Conservation (phyloP, 23 tunicate genomes). For the Halocynthia aurantium region DNA sequence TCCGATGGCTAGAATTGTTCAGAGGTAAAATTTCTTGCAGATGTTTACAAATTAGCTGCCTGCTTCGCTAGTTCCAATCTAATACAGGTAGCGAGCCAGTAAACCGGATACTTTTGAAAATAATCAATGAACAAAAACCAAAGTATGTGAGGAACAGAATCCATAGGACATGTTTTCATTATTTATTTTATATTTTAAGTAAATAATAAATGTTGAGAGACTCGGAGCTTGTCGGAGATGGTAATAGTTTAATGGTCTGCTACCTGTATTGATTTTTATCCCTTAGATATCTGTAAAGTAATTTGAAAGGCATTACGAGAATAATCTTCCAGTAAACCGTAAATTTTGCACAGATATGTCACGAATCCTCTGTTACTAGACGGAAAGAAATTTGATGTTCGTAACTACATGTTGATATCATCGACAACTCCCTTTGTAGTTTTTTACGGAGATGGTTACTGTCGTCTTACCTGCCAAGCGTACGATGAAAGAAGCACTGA, state of each 20-base stretch:
- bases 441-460: constrained; percentile 91
- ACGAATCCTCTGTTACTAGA: constrained; percentile 76
- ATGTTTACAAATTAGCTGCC: background rate
- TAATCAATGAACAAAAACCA: too few relatives aligned
- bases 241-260: too few relatives aligned
- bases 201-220: too few relatives aligned
- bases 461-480: constrained; percentile 80
- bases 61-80: background rate
- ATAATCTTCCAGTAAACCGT: too few relatives aligned
- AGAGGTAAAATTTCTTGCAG: constrained; percentile 29
- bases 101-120: too few relatives aligned
- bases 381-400: constrained; percentile 81
- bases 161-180: too few relatives aligned
- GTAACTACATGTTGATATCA: constrained; percentile 76
- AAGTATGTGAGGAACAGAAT: too few relatives aligned
- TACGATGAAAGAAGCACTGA: constrained; percentile 71
- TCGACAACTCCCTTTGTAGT: constrained; percentile 80
- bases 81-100: constrained; percentile 9
- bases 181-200: too few relatives aligned
- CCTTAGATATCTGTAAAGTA: too few relatives aligned
- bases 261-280: too few relatives aligned
- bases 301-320: too few relatives aligned
- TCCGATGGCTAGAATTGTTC: constrained; percentile 86
- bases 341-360: constrained; percentile 72
- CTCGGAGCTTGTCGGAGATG: too few relatives aligned